Conservation (phyloP, 2,113 vertebrate species). For the Limanda limanda region DNA sequence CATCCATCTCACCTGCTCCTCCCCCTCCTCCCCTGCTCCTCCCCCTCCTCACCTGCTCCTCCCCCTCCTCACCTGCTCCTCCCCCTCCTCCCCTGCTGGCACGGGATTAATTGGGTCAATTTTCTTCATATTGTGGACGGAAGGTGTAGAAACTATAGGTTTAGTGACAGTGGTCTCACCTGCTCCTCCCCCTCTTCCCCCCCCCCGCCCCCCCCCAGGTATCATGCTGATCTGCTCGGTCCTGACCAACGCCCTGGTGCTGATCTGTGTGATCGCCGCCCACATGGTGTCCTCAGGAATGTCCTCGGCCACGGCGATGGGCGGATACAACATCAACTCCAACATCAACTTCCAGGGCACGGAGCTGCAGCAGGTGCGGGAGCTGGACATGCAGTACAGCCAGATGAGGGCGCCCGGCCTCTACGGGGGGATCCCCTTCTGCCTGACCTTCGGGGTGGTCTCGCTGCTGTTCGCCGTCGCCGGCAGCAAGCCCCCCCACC, state of each 20-base stretch:
- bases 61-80: no score
- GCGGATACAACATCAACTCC: constrained; percentile 82
- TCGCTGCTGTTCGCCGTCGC: constrained; percentile 87
- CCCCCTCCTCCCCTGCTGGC: no score
- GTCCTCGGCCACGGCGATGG: constrained; percentile 76
- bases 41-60: no score
- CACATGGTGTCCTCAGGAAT: constrained; percentile 84
- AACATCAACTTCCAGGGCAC: constrained; percentile 88
- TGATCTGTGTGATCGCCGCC: constrained; percentile 85
- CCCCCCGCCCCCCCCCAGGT: constrained; percentile 65
- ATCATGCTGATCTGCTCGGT: constrained; percentile 85
- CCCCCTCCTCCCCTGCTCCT: no score
- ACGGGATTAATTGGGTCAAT: no score
- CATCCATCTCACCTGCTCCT: no score
- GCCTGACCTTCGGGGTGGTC: constrained; percentile 73
- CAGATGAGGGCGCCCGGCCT: constrained; percentile 90
- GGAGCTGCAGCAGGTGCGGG: constrained; percentile 83
- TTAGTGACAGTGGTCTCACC: no score
- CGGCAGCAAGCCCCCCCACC: constrained; percentile 83
- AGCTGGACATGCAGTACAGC: constrained; percentile 89
- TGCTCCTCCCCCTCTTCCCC: no score
- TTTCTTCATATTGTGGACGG: no score
- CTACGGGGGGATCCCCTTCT: constrained; percentile 87
- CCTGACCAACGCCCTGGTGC: constrained; percentile 82
- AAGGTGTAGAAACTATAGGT: no score